A percentile compares a stretch with the other conserved stretches of the same genome.
phyloP scores from a whole-genome alignment of 2,888 invertebrate species.

The Luperina nickerlii region DNA sequence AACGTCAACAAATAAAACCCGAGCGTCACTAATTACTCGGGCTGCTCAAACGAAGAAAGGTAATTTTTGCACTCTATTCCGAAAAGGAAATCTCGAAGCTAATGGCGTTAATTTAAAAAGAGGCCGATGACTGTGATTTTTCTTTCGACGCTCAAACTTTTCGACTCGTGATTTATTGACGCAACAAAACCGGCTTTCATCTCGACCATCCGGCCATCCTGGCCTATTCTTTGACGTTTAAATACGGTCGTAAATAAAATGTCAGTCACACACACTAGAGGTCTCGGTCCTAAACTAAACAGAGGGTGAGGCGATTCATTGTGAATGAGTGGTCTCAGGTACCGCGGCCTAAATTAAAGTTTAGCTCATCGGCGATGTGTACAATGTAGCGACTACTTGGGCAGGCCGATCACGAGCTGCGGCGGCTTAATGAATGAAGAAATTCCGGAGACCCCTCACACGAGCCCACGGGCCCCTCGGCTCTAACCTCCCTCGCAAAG shows the following conservation, averaged over 20 bases:
- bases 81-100: slow-evolving; percentile 88
- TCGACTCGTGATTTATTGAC: slow-evolving; percentile 86
- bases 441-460: slow-evolving; percentile 83
- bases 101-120: slow-evolving; percentile 90
- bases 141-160: slow-evolving; percentile 81
- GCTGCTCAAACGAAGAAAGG: slow-evolving; percentile 87
- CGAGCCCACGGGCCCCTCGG: slow-evolving; percentile 79
- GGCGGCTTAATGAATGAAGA: slow-evolving; percentile 89
- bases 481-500: slow-evolving; percentile 76
- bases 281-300: slow-evolving; percentile 79
- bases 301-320: slow-evolving; percentile 84
- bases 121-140: slow-evolving; percentile 89
- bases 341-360: slow-evolving; percentile 87
- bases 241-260: slow-evolving; percentile 77
- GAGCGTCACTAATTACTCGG: slow-evolving; percentile 90
- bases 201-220: slow-evolving; percentile 55
- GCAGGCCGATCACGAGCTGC: slow-evolving; percentile 85
- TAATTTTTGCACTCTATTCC: slow-evolving; percentile 89
- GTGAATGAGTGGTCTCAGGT: slow-evolving; percentile 84
- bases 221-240: slow-evolving; percentile 67
- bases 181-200: slow-evolving; percentile 71
- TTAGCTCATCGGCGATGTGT: slow-evolving; percentile 83
- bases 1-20: slow-evolving; percentile 90
- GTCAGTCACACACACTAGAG: slow-evolving; percentile 83
- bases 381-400: slow-evolving; percentile 80